Conservation (phyloP, 2,888 invertebrate species). For the Hypomecis atomaria region DNA sequence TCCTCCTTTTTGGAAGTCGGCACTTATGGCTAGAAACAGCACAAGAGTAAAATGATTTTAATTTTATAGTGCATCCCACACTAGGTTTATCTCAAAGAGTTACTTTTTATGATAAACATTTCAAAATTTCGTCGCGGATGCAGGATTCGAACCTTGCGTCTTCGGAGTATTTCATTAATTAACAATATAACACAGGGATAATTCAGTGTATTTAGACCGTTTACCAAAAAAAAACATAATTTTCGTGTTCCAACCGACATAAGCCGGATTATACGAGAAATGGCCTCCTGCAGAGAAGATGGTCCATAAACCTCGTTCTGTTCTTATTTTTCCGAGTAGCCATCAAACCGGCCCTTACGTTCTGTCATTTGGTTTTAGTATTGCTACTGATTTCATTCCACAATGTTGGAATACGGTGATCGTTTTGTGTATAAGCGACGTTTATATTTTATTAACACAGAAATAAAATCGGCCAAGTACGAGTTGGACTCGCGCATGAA, state of each 20-base stretch:
- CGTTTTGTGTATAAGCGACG: not conserved
- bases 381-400: constrained; percentile 7
- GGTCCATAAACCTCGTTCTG: constrained; percentile 26
- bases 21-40: too few relatives aligned
- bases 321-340: constrained; percentile 28
- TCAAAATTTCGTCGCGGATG: too few relatives aligned
- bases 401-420: not conserved
- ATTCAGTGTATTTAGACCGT: not conserved
- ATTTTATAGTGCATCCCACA: too few relatives aligned
- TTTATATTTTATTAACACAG: not conserved
- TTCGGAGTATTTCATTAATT: too few relatives aligned
- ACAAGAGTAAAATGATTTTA: too few relatives aligned
- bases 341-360: constrained; percentile 23
- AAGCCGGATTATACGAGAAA: constrained; percentile 29
- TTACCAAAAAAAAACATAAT: constrained; percentile 12
- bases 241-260: constrained; percentile 22
- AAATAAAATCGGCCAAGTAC: too few relatives aligned
- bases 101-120: too few relatives aligned
- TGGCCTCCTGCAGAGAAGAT: constrained; percentile 26
- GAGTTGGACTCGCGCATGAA: too few relatives aligned
- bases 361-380: constrained; percentile 13
- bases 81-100: too few relatives aligned
- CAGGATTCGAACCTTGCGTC: too few relatives aligned
- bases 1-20: too few relatives aligned
- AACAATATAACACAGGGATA: not conserved